A percentile compares a stretch with the other conserved stretches of the same genome.
Conservation (phyloP, 2,888 invertebrate species). For the Eupithecia tripunctaria region DNA sequence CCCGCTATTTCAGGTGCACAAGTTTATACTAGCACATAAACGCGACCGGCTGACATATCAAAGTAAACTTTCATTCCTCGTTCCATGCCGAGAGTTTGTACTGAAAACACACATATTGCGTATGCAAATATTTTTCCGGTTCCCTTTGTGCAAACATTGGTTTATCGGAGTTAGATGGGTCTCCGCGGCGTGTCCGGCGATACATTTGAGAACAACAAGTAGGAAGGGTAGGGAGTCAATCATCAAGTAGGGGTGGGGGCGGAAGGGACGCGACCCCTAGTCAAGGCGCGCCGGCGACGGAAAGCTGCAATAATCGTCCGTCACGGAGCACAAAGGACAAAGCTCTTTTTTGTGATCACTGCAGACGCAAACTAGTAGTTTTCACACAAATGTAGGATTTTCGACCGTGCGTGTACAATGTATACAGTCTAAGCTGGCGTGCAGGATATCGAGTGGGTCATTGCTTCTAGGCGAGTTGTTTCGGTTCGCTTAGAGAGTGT, state of each 20-base stretch:
- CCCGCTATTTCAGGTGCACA: no score
- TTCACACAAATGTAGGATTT: not conserved
- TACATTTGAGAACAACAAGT: not conserved
- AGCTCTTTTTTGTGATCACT: not conserved
- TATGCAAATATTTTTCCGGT: not conserved
- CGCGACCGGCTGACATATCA: no score
- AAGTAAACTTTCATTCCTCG: no score
- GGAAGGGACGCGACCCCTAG: not conserved
- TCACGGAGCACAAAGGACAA: conserved; percentile 1
- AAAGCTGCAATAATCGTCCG: not conserved
- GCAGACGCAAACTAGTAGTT: not conserved
- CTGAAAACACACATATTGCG: not conserved
- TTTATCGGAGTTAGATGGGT: not conserved
- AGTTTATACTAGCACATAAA: no score
- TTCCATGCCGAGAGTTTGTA: not conserved
- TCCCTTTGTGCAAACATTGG: not conserved
- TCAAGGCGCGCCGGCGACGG: not conserved
- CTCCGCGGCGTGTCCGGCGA: not conserved
- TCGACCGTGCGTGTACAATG: not conserved
- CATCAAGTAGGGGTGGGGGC: not conserved
- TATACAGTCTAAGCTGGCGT: not conserved
- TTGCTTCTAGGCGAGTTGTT: not conserved
- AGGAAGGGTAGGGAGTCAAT: not conserved
- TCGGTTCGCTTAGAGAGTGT: not conserved
- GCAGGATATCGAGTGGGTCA: not conserved